Base-by-base conservation (phyloP, 2,888 invertebrate species). In the Drosophila ezoana region DNA sequence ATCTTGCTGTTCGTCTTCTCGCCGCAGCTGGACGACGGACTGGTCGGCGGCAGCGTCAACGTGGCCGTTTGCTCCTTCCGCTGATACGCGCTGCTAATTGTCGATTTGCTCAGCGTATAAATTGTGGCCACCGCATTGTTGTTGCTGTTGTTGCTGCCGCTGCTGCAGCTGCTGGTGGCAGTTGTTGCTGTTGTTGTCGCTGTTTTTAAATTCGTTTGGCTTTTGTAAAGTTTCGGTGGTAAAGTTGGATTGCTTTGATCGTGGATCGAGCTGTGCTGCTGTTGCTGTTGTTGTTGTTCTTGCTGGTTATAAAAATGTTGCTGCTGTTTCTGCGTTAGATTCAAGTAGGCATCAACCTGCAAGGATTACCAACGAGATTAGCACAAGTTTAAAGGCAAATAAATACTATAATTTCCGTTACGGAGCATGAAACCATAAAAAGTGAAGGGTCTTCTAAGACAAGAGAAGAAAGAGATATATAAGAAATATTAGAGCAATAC, bases 181-280 rank as follows among this genome's bases (percentile, higher is more conserved):
- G 69, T 44, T 62, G 69, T 70, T 44, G 62, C 13, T 59, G 62
- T 49, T 52, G 56, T 68, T 72, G 82, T 74, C 38, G 80, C 73
- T 51, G 83, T 72, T 74, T 91, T 91, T 79, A 91, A 91, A 91
- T 91, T 91, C 81, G 90, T 90, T 79, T 90, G 82, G 76, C 90
- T 91, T 88, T 92, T 92, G 79, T 92, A 91, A 79, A 92, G 89
- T 91, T 92, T 92, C 83, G 92, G 92, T 90, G 92, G 92, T 89
- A 92, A 89, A 64, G 89, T 90, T 72, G 90, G 87, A 83, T 90
- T 90, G 66, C 75, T 83, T 76, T 87, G 76, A 60, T 87, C 75
- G 43, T 79, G 82, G 44, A 28, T 23, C 16, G 13, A 37, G 41
- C 9, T 43, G 41, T 63, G 63, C 8, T 72, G 65, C 8, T 70